Evolutionary conservation across 2,113 vertebrate species (phyloP).

Genomic region (Poeciliopsis turrubarensis): DNA sequence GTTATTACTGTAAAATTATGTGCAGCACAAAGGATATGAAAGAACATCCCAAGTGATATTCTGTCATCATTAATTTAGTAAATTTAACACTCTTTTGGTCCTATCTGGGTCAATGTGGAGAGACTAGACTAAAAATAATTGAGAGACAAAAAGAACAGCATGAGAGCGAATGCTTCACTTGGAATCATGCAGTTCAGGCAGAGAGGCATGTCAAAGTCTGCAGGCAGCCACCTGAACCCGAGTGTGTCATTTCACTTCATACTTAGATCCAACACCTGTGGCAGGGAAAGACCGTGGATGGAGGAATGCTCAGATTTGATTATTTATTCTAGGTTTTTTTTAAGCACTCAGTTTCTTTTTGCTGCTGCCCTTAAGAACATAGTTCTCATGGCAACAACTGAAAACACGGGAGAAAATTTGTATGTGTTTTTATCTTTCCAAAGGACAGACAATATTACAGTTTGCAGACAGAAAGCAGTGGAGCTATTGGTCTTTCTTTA

Average conservation of each 20-base stretch:
- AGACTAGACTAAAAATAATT: conserved; percentile 55
- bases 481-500: too few species aligned
- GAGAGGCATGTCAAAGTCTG: conserved; percentile 28
- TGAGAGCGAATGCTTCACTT: conserved; percentile 9
- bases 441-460: neutral
- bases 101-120: conserved; percentile 55
- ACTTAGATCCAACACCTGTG: conserved; percentile 2
- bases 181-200: conserved; percentile 19
- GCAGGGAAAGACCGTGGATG: neutral
- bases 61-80: conserved; percentile 23
- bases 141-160: conserved; percentile 7
- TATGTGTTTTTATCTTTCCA: conserved; percentile 5
- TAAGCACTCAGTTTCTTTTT: conserved; percentile 25
- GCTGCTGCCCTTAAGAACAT: conserved; percentile 1
- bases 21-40: neutral
- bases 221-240: conserved; percentile 20
- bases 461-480: neutral
- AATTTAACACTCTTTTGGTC: conserved; percentile 40
- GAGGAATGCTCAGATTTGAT: conserved; percentile 33
- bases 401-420: conserved; percentile 53
- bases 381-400: conserved; percentile 60
- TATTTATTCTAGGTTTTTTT: conserved; percentile 25
- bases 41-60: conserved; percentile 12
- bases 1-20: neutral
- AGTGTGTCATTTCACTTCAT: conserved; percentile 5